These are phyloP conservation scores for Pentalonia nigronervosa DNA, from an alignment of 1,140 invertebrate genomes.

Conservation along the genomic window DNA sequence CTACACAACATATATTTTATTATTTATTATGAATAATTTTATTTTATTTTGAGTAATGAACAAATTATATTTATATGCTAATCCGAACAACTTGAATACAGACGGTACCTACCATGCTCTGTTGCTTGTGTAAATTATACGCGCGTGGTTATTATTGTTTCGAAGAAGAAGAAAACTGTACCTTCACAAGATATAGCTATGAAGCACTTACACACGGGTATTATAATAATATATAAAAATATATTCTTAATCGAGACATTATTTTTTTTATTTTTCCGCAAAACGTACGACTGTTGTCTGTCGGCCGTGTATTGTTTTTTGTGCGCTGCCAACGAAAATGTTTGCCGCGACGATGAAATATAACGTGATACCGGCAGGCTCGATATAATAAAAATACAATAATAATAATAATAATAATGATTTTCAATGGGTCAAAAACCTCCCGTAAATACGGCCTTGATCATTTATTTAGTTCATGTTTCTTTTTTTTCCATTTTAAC, in stretches of 20 bases:
- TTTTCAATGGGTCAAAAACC: slow-evolving; percentile 43
- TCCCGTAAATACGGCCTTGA: slow-evolving; percentile 44
- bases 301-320: neutral
- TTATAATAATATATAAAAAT: neutral
- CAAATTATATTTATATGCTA: slow-evolving; percentile 30
- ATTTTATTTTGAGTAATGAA: slow-evolving; percentile 5
- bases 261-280: neutral
- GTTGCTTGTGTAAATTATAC: slow-evolving; percentile 35
- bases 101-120: neutral
- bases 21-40: neutral
- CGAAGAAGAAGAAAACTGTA: neutral
- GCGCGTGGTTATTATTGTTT: neutral
- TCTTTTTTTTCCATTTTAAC: slow-evolving; percentile 17
- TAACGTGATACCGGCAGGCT: neutral
- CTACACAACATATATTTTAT: neutral
- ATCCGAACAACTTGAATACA: neutral
- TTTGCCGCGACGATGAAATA: neutral
- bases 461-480: slow-evolving; percentile 33
- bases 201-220: neutral
- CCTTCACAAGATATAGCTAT: neutral
- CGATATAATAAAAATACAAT: slow-evolving; percentile 2
- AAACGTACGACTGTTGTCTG: slow-evolving; percentile 10
- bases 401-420: neutral
- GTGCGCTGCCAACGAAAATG: neutral
- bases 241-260: neutral